Evolutionary conservation across 2,888 invertebrate species (phyloP), one percentile per base, ranked within the genome.

Genomic region (Proisotoma minuta): DNA sequence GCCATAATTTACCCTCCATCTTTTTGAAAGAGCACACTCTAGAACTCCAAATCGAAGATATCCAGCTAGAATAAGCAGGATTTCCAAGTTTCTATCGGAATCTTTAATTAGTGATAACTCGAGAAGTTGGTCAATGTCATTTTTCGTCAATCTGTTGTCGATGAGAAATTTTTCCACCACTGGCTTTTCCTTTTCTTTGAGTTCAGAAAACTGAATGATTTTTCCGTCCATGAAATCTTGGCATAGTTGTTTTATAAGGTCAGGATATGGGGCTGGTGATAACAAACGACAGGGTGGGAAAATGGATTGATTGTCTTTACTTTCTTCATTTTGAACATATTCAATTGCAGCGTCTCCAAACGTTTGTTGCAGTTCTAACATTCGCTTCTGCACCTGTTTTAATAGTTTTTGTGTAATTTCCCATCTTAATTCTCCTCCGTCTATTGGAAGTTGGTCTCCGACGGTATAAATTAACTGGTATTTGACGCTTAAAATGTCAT

Each of bases 1-100:
- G 2, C 71, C 71, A 43, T 69, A 69, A 29, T 71, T 68, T 3
- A 72, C 72, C 23, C 67, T 52, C 72, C 72, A 72, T 15, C 72
- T 59, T 57, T 70, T 72, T 0, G 20, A 49, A 20, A 72, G 49
- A 0, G 64, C 61, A 10, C 47, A 20, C 2, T 40, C 8, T 18
- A 72, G 40, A 4, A 72, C 65, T 22, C 60, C 65, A 43, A 59
- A 60, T 4, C 63, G 43, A 1, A 72, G 49, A 20, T 68, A 63
- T 1, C 71, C 71, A 8, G 65, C 52, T 12, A 69, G 15, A 2
- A 70, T 60, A 1, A 70, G 39, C 10, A 69, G 28, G 22, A 60
- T 56, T n/a, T 68, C 56, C n/a, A 24, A 20, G 1, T 40, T 24
- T 12, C 54, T 49, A 2, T 18, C 24, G 2, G 28, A 26, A 15